Base-by-base conservation (phyloP, 2,888 invertebrate genomes). In the Dolichomitus sp. region DNA sequence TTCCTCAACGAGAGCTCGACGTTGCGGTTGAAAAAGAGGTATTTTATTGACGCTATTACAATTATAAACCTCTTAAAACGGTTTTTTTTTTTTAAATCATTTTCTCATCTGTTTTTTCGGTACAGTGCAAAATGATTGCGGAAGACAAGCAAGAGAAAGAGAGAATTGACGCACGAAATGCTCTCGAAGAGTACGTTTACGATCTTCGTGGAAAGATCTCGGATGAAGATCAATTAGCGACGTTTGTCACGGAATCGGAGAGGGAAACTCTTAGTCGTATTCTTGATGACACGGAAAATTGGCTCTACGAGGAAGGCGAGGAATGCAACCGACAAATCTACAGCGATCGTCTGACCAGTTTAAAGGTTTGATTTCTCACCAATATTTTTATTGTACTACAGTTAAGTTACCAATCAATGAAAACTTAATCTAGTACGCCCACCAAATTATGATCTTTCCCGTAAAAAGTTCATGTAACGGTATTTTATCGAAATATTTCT, bases 101-200 rank as follows among this genome's bases (percentile, higher is more conserved):
- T 50, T 66, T 50, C 27, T 50, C 17, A n/a, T 6, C 0, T 12
- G 0, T 17, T 27, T 9, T 4, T 59, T 74, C 72, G 79, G 87
- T 90, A 27, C 90, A 98, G 97, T 95, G 95, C 82, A 96, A 96
- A 94, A 97, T 98, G 97, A 96, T 97, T 89, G 95, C 96, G 74
- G 97, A 97, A 89, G 99, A 99, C 93, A 96, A 96, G 82, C 97
- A 97, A 92, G 99, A 99, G 94, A 99, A 98, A 90, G 98, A 99
- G 92, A 96, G 99, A 66, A 97, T 98, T 5, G 99, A 99, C 94
- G 98, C 98, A 0, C 97, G 99, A 90, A 99, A 99, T 94, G 97
- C 99, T 3, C 95, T 99, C 0, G 99, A 99, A 94, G 99, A 99
- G 94, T 99, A 99, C 92, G 98, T 99, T 40, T 99, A 99, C 93